These are phyloP conservation scores for Atherinosoma microstoma DNA, from an alignment of 2,797 vertebrate genomes.

Conservation along the genomic window DNA sequence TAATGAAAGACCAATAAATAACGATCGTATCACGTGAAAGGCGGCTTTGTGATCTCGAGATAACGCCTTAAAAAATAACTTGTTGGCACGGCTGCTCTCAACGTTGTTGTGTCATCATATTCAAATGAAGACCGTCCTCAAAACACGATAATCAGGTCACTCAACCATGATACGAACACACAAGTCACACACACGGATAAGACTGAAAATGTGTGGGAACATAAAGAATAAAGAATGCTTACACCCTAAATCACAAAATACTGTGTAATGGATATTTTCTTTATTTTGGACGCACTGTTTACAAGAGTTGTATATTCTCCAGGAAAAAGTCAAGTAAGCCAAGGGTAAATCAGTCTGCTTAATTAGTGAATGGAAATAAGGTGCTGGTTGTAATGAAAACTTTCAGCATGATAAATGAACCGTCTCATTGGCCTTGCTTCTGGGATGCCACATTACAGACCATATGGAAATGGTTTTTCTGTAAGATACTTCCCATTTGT, in stretches of 20 bases:
- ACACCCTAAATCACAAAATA: not conserved
- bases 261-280: constrained; percentile 3
- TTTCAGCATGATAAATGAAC: constrained; percentile 59
- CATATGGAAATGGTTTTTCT: constrained; percentile 31
- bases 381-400: constrained; percentile 57
- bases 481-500: constrained; percentile 12
- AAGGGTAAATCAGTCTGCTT: constrained; percentile 51
- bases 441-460: constrained; percentile 24
- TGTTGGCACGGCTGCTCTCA: too few species aligned
- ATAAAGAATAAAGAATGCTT: not conserved
- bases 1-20: too few species aligned
- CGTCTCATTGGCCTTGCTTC: constrained; percentile 46
- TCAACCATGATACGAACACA: not conserved
- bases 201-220: too few species aligned
- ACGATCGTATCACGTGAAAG: too few species aligned
- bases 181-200: too few species aligned
- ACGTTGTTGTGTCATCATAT: not conserved
- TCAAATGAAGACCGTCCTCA: not conserved
- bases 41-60: too few species aligned
- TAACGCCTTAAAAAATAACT: too few species aligned
- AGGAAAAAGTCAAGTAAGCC: constrained; percentile 37
- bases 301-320: constrained; percentile 21
- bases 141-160: not conserved
- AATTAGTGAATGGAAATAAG: constrained; percentile 44
- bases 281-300: constrained; percentile 10